These are phyloP conservation scores for Martes flavigula DNA, from an alignment of 2,797 vertebrate genomes.

Conservation along the genomic window DNA sequence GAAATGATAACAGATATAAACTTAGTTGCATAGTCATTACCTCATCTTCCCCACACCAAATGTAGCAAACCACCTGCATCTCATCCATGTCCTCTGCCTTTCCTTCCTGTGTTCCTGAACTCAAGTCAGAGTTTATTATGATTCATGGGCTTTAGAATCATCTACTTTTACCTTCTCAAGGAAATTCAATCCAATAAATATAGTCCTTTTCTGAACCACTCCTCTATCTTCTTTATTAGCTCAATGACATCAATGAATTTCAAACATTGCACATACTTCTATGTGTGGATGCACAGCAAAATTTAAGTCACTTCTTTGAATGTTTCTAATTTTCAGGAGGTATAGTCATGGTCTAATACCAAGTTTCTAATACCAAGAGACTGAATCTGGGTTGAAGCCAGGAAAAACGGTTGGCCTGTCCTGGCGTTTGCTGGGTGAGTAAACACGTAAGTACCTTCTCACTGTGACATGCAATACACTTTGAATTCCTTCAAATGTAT, in stretches of 20 bases:
- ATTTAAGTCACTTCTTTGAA: neutral
- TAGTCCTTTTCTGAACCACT: neutral
- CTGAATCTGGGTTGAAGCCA: neutral
- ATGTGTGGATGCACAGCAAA: neutral
- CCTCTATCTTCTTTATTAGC: neutral
- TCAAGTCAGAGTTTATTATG: neutral
- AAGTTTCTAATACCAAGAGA: neutral
- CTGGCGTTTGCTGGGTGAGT: neutral
- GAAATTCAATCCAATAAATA: neutral
- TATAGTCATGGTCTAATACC: neutral
- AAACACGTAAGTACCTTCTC: neutral
- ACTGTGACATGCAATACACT: neutral
- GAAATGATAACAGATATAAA: neutral
- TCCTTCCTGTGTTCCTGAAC: neutral
- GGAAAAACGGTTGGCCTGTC: fast-evolving
- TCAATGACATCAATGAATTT: neutral
- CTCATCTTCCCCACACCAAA: neutral
- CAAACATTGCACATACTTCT: neutral
- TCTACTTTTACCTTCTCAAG: neutral
- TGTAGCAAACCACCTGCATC: neutral
- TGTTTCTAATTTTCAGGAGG: neutral
- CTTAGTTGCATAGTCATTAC: neutral
- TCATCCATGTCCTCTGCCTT: neutral
- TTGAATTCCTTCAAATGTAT: neutral
- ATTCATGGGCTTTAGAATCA: neutral